phyloP scores from a whole-genome alignment of 2,888 invertebrate species.

The Bugulina stolonifera region DNA sequence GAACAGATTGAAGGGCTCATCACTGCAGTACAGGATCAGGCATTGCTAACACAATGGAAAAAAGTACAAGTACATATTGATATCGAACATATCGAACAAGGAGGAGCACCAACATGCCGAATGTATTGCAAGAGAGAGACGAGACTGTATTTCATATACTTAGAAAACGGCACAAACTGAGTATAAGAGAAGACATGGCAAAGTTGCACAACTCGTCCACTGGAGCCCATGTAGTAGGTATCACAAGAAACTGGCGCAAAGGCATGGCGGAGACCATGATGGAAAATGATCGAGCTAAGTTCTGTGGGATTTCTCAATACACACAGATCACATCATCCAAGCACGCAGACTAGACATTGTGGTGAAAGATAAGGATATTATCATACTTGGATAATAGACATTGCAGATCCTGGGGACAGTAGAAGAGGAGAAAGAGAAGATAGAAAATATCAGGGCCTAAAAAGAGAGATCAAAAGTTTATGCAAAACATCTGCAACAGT shows the following conservation, averaged over 20 bases:
- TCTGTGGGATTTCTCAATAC: not conserved
- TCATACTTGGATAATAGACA: constrained; percentile 6
- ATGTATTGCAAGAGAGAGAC: too few species aligned
- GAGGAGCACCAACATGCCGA: too few species aligned
- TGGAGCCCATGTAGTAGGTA: not conserved
- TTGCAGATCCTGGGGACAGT: not conserved
- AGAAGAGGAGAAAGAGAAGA: not conserved
- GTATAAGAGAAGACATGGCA: too few species aligned
- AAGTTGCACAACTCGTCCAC: constrained; percentile 1
- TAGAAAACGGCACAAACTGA: too few species aligned
- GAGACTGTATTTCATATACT: too few species aligned
- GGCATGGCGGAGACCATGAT: not conserved
- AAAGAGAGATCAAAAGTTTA: not conserved
- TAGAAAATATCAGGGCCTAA: too few species aligned
- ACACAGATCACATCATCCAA: not conserved
- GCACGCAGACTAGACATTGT: constrained; percentile 8
- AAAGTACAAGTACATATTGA: too few species aligned
- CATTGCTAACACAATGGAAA: too few species aligned
- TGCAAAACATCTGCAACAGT: constrained; percentile 13
- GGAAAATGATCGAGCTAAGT: constrained; percentile 9
- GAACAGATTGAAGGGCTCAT: constrained; percentile 13
- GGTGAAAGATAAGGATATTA: not conserved
- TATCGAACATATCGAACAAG: too few species aligned
- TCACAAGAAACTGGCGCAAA: not conserved
- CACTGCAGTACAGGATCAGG: too few species aligned